Conservation (phyloP, 2,797 vertebrate species). For the Onychomys leucogaster region DNA sequence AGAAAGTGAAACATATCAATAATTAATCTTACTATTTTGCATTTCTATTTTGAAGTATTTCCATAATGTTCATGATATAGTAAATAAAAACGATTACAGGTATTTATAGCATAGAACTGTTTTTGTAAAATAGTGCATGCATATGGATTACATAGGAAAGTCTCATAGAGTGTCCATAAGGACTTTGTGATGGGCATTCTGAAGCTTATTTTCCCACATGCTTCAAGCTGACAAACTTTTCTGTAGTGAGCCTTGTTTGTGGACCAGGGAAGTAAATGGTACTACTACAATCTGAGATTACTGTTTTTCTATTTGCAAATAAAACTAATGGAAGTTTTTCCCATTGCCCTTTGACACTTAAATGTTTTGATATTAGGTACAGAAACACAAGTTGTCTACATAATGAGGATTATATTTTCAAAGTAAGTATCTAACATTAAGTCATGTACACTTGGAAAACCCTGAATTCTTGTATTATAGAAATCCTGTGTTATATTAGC, state of each 20-base stretch:
- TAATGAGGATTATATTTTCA: slow-evolving; percentile 43
- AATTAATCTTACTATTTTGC: slow-evolving; percentile 29
- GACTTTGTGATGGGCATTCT: not conserved
- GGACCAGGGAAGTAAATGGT: not conserved
- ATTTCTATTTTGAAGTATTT: slow-evolving; percentile 58
- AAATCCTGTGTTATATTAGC: slow-evolving; percentile 22
- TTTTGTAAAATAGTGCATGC: not conserved
- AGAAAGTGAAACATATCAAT: not conserved
- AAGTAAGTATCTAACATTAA: slow-evolving; percentile 47
- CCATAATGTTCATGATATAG: not conserved
- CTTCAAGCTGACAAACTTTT: not conserved
- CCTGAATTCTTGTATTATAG: not conserved
- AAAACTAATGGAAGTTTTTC: slow-evolving; percentile 10
- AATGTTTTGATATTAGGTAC: not conserved
- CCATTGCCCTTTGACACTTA: slow-evolving; percentile 2
- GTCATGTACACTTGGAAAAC: not conserved
- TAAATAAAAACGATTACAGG: slow-evolving; percentile 1
- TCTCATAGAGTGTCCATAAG: not conserved
- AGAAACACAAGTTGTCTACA: slow-evolving; percentile 46
- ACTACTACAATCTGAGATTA: not conserved
- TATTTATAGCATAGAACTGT: not conserved
- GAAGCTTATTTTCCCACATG: not conserved
- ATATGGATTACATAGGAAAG: not conserved
- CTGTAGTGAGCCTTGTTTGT: not conserved
- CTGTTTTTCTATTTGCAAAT: slow-evolving; percentile 32